A percentile compares a stretch with the other conserved stretches of the same genome.
These are phyloP conservation scores for Oreochromis grahami DNA, from an alignment of 2,797 vertebrate genomes.

Conservation along the genomic window DNA sequence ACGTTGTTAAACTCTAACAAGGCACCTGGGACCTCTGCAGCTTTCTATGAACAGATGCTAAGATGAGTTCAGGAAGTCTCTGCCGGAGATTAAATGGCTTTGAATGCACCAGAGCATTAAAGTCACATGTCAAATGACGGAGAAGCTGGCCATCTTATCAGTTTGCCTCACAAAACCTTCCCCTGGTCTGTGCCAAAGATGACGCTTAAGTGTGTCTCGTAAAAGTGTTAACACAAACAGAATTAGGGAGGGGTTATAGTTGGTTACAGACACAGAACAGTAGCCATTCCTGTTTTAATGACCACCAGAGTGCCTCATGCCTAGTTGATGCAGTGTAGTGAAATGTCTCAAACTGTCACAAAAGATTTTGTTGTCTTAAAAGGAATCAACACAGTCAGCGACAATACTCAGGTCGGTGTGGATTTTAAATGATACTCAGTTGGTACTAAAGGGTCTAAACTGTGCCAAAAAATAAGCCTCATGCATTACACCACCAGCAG, in stretches of 20 bases:
- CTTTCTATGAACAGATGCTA: slow-evolving; percentile 10
- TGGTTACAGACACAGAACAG: neutral
- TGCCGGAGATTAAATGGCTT: slow-evolving; percentile 14
- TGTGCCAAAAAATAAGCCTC: neutral
- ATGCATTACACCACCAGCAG: neutral
- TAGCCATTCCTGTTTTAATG: neutral
- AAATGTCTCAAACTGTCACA: neutral
- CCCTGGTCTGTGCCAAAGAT: neutral
- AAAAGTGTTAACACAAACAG: neutral
- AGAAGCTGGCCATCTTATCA: neutral
- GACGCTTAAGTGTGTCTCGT: neutral
- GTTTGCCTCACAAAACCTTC: neutral
- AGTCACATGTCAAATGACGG: neutral
- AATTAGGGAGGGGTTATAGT: neutral
- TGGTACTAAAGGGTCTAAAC: neutral
- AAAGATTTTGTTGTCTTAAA: neutral
- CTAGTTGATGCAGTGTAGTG: neutral
- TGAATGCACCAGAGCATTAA: neutral
- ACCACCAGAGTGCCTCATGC: neutral
- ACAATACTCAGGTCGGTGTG: neutral
- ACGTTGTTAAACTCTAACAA: slow-evolving; percentile 4
- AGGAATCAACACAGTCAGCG: neutral
- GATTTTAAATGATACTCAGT: neutral
- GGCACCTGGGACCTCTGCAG: slow-evolving; percentile 20
- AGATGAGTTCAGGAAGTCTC: slow-evolving; percentile 1